Evolutionary conservation across 2,113 vertebrate genomes (phyloP).

Genomic region (Empidonax alnorum): DNA sequence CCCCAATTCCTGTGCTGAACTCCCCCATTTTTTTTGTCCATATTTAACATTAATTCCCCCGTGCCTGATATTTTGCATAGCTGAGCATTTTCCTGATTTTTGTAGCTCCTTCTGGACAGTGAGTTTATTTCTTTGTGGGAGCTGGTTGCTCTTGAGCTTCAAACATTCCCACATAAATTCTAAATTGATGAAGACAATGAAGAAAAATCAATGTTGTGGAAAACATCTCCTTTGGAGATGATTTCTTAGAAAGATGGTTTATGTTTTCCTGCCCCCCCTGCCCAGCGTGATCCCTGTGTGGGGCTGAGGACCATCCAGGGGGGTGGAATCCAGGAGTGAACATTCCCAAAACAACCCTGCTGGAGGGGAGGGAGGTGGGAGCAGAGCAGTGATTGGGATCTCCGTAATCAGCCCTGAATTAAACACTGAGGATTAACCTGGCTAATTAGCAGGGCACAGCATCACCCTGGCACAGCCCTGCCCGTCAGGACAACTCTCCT

Average conservation of each 20-base stretch:
- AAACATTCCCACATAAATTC: not conserved
- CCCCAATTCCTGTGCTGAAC: too few relatives aligned
- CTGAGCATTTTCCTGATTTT: not conserved
- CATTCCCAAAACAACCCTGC: accelerated
- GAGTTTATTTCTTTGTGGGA: not conserved
- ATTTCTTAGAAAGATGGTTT: not conserved
- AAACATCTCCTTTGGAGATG: not conserved
- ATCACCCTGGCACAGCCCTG: not conserved
- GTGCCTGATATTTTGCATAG: not conserved
- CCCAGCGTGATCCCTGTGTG: not conserved
- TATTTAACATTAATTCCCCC: not conserved
- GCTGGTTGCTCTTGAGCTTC: not conserved
- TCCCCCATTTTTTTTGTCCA: not conserved
- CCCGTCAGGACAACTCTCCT: accelerated
- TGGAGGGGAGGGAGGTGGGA: accelerated
- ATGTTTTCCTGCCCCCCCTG: not conserved
- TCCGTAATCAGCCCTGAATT: not conserved
- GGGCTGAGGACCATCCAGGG: not conserved
- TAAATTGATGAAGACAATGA: not conserved
- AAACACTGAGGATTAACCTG: not conserved
- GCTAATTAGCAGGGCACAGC: not conserved
- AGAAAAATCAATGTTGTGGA: not conserved
- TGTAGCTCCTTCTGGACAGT: not conserved
- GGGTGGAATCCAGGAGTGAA: not conserved
- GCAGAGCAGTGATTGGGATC: not conserved